Base-by-base conservation (phyloP, 2,113 vertebrate species). In the Arizona elegans region DNA sequence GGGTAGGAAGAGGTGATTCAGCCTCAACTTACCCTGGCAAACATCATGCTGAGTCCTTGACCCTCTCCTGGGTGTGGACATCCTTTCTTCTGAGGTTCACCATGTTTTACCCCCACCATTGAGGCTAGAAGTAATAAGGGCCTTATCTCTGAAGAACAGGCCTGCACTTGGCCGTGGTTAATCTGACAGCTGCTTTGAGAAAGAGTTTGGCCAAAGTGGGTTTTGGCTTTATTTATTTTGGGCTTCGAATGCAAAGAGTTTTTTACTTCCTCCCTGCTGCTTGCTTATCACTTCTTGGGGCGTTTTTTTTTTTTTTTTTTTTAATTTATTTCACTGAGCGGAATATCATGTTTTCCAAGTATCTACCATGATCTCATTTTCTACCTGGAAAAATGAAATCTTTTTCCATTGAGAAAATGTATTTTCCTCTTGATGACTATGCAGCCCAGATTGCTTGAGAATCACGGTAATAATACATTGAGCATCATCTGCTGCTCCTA, bases 101-200 rank as follows among this genome's bases (percentile, higher is more conserved):
- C 43, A 52, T 19, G 59, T 65, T 58, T 11, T 38, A 24, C 87
- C 12, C 47, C 54, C 65, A 43, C 29, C 54, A 24, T 2, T 10
- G 9, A 43, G 10, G 1, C n/a, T 13, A 24, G 87, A 24, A 53
- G 7, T 47, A 87, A 92, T 92, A 86, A 91, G 55, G 53, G 29
- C 26, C 43, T 91, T 93, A 87, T 91, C 86, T 88, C 33, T 58
- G 90, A 86, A 92, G 2, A 86, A n/a, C 70, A 93, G 24, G 19
- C 12, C 17, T 13, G 2, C 0, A 3, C 19, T 86, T 93, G 26
- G 59, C 87, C 91, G 88, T 53, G 17, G 29, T 26, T 85, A 55
- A 56, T 19, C 58, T 58, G 38, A 52, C 54, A 88, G 56, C 24
- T 15, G n/a, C n/a, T 10, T 5, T n/a, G 11, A 24, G 81, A 29